Evolutionary conservation across 1,140 invertebrate species (phyloP).

Genomic region (Solenopsis invicta): DNA sequence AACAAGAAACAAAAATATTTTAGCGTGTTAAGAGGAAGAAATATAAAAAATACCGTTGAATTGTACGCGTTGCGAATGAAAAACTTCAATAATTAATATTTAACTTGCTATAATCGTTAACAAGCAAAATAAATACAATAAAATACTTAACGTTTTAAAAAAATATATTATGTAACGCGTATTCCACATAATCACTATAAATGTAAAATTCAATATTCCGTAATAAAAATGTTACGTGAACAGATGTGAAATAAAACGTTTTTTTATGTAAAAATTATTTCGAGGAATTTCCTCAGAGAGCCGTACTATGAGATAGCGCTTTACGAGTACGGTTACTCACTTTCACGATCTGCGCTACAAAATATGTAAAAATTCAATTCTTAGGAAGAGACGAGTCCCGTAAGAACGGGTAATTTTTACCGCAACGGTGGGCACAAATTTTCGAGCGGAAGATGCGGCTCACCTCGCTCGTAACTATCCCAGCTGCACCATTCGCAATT

Average conservation of each 20-base stretch:
- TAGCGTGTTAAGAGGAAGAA: background rate
- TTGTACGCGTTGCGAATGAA: background rate
- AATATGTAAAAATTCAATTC: slow-evolving; percentile 44
- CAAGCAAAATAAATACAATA: background rate
- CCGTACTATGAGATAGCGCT: background rate
- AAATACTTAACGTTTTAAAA: background rate
- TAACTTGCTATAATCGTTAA: background rate
- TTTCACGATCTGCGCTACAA: background rate
- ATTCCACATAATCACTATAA: background rate
- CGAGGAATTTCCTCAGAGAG: background rate
- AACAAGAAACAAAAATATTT: background rate
- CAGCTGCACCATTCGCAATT: slow-evolving; percentile 49
- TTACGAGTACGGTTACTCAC: background rate
- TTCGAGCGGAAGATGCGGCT: background rate
- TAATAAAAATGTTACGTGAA: background rate
- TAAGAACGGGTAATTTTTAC: slow-evolving; percentile 25
- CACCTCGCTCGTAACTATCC: slow-evolving; percentile 31
- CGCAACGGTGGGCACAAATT: slow-evolving; percentile 15
- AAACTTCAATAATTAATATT: background rate
- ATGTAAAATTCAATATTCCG: slow-evolving; percentile 7
- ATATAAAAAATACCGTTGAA: background rate
- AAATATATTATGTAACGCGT: background rate
- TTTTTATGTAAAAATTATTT: background rate
- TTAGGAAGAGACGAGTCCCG: background rate
- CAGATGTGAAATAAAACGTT: background rate